These are phyloP conservation scores for Lophotriccus pileatus DNA, from an alignment of 2,797 vertebrate species.

Conservation along the genomic window DNA sequence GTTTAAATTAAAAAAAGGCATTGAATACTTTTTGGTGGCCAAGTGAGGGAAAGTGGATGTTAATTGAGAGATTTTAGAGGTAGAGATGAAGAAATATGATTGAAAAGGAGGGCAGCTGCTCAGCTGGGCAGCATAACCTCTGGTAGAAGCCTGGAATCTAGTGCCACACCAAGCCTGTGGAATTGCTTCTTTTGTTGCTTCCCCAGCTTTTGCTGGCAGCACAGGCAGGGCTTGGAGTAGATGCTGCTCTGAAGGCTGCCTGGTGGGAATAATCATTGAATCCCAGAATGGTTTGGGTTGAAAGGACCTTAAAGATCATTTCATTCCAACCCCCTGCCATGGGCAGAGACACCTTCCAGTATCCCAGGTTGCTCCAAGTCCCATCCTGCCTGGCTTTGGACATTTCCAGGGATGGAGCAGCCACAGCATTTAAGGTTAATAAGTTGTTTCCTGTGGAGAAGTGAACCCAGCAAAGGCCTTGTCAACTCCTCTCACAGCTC, in stretches of 20 bases:
- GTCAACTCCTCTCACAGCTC: background rate
- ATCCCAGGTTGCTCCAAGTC: background rate
- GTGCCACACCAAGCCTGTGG: too few species aligned
- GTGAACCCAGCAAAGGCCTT: background rate
- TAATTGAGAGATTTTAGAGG: background rate
- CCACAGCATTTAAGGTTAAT: background rate
- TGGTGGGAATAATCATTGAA: background rate
- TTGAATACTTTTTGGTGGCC: background rate
- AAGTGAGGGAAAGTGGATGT: background rate
- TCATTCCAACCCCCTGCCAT: background rate
- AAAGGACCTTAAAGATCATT: background rate
- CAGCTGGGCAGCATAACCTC: fast-evolving
- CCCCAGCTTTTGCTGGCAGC: background rate
- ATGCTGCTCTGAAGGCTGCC: background rate
- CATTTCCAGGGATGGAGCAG: background rate
- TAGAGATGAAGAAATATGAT: background rate
- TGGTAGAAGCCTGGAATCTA: background rate
- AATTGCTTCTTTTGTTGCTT: background rate
- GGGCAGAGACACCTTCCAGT: background rate
- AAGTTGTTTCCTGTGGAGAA: background rate
- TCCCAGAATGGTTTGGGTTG: background rate
- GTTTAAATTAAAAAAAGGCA: background rate
- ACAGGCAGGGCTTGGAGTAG: background rate
- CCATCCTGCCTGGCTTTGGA: background rate
- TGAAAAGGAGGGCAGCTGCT: background rate